Evolutionary conservation across 2,888 invertebrate genomes (phyloP), one percentile per base, ranked within the genome.

Genomic region (Leptothorax acervorum): DNA sequence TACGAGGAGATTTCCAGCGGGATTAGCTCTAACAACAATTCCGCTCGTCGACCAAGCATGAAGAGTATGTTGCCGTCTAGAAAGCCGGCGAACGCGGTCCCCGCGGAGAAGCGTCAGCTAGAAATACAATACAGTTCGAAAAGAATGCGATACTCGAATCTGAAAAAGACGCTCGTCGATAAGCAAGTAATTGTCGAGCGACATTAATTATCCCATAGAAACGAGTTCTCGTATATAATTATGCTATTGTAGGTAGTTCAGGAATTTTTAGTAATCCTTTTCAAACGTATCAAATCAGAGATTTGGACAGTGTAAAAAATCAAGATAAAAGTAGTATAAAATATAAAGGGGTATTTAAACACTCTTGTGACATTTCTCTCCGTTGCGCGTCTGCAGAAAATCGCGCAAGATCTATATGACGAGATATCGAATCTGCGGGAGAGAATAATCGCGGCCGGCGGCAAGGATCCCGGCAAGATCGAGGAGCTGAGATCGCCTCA

Each of bases 381-480:
- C n/a, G 15, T 9, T 31, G 11, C 31, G 8, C 39, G 18, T 75
- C 55, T 79, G 28, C 78, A 93, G 93, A 91, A 92, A 92, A 60
- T 55, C 3, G 91, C 90, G 0, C 86, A 86, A 31, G 89, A 92
- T 11, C 63, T 93, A 4, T 92, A 90, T 84, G 90, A 92, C 39
- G 93, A 94, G n/a, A 85, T 92, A 66, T 68, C 83, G 3, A 91
- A 92, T 39, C 86, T 94, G 12, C 92, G 94, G 0, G 93, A 94
- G 35, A 93, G 92, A 85, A 84, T 95, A 31, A 87, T 94, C 3
- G 81, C 88, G 0, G 81, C 62, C 53, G 94, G 94, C 4, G 88
- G 86, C 6, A 93, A 91, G 66, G 93, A 94, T 86, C 93, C 94
- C 0, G 94, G 94, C 23, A 92, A 91, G 73, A 73, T 93, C 23